Percentiles rank a stretch among this genome's conserved stretches.
Conservation (phyloP, 2,113 vertebrate species). For the Microcebus ravelobensis region DNA sequence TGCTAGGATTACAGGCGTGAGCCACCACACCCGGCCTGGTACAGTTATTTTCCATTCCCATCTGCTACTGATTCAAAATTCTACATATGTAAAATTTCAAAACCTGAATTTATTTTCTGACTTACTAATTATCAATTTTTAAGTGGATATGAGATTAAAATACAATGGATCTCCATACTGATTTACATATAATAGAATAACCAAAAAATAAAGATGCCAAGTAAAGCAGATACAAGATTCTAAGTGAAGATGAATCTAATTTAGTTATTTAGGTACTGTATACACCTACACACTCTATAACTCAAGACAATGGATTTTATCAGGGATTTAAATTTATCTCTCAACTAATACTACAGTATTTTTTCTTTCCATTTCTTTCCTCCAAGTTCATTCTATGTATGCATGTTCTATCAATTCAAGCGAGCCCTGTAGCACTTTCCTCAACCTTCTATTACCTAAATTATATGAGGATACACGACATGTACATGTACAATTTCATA, state of each 20-base stretch:
- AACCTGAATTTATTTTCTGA: conserved; percentile 17
- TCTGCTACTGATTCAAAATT: not conserved
- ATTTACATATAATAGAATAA: conserved; percentile 41
- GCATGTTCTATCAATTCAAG: not conserved
- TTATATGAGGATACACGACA: not conserved
- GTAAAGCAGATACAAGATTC: conserved; percentile 37
- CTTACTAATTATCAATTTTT: conserved; percentile 25
- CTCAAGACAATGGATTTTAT: conserved; percentile 35
- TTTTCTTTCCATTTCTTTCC: not conserved
- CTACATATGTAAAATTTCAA: conserved; percentile 27
- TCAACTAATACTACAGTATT: not conserved
- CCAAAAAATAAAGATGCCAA: not conserved
- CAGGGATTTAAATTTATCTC: not conserved
- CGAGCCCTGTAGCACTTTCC: not conserved
- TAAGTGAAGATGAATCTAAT: conserved; percentile 42
- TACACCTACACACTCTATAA: not conserved
- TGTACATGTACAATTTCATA: not conserved
- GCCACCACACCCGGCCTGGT: not conserved
- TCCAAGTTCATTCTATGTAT: not conserved
- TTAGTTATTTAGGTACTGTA: not conserved
- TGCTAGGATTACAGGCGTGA: too few species aligned
- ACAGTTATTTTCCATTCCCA: not conserved
- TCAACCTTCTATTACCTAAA: not conserved
- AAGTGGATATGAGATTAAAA: conserved; percentile 12
- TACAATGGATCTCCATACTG: not conserved